A percentile compares a stretch with the other conserved stretches of the same genome.
These are phyloP conservation scores for Theristicus caerulescens DNA, from an alignment of 2,113 vertebrate species.

Conservation along the genomic window DNA sequence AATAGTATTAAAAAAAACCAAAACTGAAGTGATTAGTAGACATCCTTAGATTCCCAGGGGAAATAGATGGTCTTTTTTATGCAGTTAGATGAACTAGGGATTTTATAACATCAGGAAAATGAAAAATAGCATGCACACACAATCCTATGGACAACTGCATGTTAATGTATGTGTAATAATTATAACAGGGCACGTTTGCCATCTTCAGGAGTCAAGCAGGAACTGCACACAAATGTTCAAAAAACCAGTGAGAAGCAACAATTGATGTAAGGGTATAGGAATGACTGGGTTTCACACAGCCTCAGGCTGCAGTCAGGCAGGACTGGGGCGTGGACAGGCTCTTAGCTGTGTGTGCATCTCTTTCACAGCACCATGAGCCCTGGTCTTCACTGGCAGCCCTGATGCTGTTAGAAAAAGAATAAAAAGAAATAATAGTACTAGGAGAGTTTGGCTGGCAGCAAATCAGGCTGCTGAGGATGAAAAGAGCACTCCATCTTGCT, in stretches of 20 bases:
- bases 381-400: not conserved
- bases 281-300: not conserved
- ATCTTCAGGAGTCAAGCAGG: constrained; percentile 3
- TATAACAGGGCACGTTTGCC: not conserved
- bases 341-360: not conserved
- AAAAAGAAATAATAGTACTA: not conserved
- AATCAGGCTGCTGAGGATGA: not conserved
- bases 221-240: not conserved
- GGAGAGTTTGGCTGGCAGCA: not conserved
- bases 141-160: not conserved
- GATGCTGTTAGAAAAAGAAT: not conserved
- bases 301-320: not conserved
- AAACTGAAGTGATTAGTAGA: not conserved
- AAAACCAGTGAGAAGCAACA: not conserved
- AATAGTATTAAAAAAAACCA: accelerated
- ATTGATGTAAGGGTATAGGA: not conserved
- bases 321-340: not conserved
- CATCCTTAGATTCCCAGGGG: not conserved
- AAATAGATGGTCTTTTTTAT: not conserved
- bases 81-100: not conserved
- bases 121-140: not conserved
- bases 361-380: not conserved
- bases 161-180: not conserved
- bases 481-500: not conserved
- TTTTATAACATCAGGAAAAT: not conserved